Percentiles rank a stretch among this genome's conserved stretches.
These are phyloP conservation scores for Maconellicoccus hirsutus DNA, from an alignment of 1,140 invertebrate species.

Conservation along the genomic window DNA sequence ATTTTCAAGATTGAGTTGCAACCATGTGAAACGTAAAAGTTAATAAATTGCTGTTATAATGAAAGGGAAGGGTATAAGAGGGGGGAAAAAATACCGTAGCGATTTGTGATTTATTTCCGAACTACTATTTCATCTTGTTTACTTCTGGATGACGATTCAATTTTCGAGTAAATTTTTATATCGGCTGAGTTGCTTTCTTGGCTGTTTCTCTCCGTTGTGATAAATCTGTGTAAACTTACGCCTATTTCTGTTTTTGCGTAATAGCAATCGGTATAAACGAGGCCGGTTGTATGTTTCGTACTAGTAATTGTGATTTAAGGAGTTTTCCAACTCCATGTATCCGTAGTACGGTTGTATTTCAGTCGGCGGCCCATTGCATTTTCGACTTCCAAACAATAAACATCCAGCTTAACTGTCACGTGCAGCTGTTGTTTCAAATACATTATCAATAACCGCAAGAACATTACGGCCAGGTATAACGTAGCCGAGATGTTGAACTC, in stretches of 20 bases:
- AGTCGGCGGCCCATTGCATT: not conserved
- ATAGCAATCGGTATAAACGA: not conserved
- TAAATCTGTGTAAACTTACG: not conserved
- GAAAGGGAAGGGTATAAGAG: not conserved
- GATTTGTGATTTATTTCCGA: not conserved
- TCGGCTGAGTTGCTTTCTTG: not conserved
- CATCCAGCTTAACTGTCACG: not conserved
- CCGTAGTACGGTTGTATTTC: not conserved
- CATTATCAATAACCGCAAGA: slow-evolving; percentile 4
- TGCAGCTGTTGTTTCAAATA: not conserved
- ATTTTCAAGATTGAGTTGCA: not conserved
- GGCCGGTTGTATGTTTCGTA: not conserved
- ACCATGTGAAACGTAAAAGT: not conserved
- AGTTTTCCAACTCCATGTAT: not conserved
- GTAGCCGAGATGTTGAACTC: not conserved
- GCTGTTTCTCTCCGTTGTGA: not conserved
- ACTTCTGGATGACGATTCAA: not conserved
- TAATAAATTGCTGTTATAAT: not conserved
- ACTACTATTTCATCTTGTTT: not conserved
- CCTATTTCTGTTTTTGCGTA: slow-evolving; percentile 4
- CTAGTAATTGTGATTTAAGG: not conserved
- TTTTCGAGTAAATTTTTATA: not conserved
- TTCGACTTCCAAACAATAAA: not conserved
- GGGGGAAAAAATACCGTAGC: not conserved
- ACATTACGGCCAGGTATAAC: not conserved